Base-by-base conservation (phyloP, 1,140 invertebrate genomes). In the Steinernema khuongi region DNA sequence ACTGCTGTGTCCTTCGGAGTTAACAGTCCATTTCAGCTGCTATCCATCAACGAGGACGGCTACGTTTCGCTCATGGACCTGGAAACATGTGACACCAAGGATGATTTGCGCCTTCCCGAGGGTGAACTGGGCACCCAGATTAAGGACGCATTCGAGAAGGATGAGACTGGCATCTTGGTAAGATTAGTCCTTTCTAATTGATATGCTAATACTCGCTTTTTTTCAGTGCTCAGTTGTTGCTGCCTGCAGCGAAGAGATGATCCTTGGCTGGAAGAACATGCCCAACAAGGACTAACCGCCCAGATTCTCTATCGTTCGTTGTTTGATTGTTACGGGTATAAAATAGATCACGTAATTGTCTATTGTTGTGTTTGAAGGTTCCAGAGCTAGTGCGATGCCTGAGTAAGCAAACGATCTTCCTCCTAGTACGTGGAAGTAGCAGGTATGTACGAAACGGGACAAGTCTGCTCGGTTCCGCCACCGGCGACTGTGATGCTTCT, bases 71-170 rank as follows among this genome's bases (percentile, higher is more conserved):
- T 83, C 28, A 83, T 83, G 81, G 81, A 83, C 66, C 68, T 84
- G 31, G 81, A 83, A 29, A 76, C 74, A 28, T 83, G 83, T 73
- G 81, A 84, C 19, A 81, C 81, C 33, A 83, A 83, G 68, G 81
- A 81, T 43, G 80, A 81, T 60, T 67, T 80, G n/a, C 76, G 77
- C 33, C 68, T 81, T 30, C 80, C 82, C 28, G 81, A 83, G 31
- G 79, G 81, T 30, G 81, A 83, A 43, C 60, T 83, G 50, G 81
- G 81, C 30, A 72, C 72, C 44, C 77, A 83, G 67, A 84, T 83
- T 18, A 83, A 81, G 31, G 79, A 75, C n/a, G 83, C 82, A 33
- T 81, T 83, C 68, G 83, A 85, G n/a, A 83, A 83, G 67, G 81
- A 83, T 70, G 81, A 83, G 26, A 80, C 72, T 67, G 60, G 68